Conservation (phyloP, 2,888 invertebrate species). For the Coenonympha glycerion region DNA sequence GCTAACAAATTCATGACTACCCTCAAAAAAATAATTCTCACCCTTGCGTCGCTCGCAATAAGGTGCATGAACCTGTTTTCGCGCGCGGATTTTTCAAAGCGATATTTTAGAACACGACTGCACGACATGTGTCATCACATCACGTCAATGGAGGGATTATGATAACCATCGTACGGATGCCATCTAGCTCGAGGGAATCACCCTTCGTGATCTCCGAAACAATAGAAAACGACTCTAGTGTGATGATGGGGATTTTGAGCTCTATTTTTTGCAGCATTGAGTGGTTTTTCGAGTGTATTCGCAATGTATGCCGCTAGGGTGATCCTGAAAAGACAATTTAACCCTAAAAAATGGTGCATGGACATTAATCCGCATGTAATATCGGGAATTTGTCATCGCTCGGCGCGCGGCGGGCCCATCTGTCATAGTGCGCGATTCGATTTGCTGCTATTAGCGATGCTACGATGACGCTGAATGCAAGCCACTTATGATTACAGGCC, state of each 20-base stretch:
- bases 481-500: slow-evolving; percentile 35
- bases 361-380: slow-evolving; percentile 76
- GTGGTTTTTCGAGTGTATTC: slow-evolving; percentile 29
- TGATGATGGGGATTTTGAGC: slow-evolving; percentile 31
- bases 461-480: slow-evolving; percentile 35
- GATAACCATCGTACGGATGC: slow-evolving; percentile 74
- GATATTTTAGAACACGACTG: slow-evolving; percentile 67
- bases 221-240: slow-evolving; percentile 39
- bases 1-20: slow-evolving; percentile 31
- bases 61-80: slow-evolving; percentile 32
- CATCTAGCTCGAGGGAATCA: slow-evolving; percentile 70
- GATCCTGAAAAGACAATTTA: slow-evolving; percentile 73
- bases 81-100: slow-evolving; percentile 51
- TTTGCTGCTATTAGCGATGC: slow-evolving; percentile 59
- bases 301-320: slow-evolving; percentile 39
- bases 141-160: slow-evolving; percentile 75
- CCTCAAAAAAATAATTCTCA: slow-evolving; percentile 21
- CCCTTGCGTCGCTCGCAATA: slow-evolving; percentile 36
- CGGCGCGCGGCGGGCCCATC: slow-evolving; percentile 56
- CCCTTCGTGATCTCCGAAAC: slow-evolving; percentile 66
- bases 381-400: slow-evolving; percentile 74
- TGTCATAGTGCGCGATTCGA: slow-evolving; percentile 64
- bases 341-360: slow-evolving; percentile 72
- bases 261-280: slow-evolving; percentile 26
- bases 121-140: slow-evolving; percentile 77